These are phyloP conservation scores for Rallus crepitans DNA, from an alignment of 2,797 vertebrate species.

Conservation along the genomic window DNA sequence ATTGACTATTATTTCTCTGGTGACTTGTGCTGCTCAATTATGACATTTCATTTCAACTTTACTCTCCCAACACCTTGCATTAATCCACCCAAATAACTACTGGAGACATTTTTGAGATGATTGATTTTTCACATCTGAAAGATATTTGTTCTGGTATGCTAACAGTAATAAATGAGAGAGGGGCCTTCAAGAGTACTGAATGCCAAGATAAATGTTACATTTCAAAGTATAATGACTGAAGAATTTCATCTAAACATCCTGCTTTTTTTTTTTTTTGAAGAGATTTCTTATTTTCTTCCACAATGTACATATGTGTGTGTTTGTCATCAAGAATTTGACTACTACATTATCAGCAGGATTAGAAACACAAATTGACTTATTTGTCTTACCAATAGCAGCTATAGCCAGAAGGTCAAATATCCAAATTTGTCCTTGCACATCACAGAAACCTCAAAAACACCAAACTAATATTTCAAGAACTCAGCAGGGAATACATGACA, in stretches of 20 bases:
- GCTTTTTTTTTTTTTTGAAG: constrained; percentile 2
- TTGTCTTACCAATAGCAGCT: constrained; percentile 27
- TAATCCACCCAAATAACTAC: constrained; percentile 76
- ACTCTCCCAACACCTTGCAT: constrained; percentile 72
- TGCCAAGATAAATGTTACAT: constrained; percentile 76
- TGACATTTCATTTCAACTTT: constrained; percentile 68
- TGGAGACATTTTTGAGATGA: constrained; percentile 68
- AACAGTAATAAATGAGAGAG: constrained; percentile 70
- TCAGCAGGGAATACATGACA: constrained; percentile 31
- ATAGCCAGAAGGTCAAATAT: constrained; percentile 55
- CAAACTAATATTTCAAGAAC: constrained; percentile 65
- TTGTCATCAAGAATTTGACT: constrained; percentile 21
- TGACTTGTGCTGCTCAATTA: constrained; percentile 66
- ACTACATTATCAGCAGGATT: background rate
- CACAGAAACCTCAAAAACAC: constrained; percentile 50
- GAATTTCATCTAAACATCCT: constrained; percentile 47
- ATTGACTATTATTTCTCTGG: constrained; percentile 41
- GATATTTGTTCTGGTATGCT: constrained; percentile 75
- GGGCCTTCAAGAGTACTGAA: constrained; percentile 55
- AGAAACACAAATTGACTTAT: constrained; percentile 52
- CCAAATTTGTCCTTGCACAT: constrained; percentile 37
- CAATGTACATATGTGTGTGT: background rate
- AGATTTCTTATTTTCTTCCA: constrained; percentile 31
- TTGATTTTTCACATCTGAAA: constrained; percentile 80
- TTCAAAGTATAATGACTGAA: constrained; percentile 72